Base-by-base conservation (phyloP, 2,113 vertebrate species). In the Triplophysa tibetana region DNA sequence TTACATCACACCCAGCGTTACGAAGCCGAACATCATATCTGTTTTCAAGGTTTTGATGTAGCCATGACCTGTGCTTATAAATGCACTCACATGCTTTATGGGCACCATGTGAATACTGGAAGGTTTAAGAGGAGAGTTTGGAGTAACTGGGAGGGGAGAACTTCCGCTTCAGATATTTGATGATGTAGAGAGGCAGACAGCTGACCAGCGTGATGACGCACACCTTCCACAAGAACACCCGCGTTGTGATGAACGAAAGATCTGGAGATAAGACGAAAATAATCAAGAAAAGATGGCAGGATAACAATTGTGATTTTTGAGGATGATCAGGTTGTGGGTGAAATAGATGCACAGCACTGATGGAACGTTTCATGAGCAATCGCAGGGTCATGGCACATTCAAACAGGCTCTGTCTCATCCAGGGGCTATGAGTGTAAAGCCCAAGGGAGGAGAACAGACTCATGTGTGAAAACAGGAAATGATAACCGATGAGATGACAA, bases 211-310 rank as follows among this genome's bases (percentile, higher is more conserved):
- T 99, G 92, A 98, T 95, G 67, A 94, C 92, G 1, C 93, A 97
- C 90, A 99, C 97, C 91, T 99, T 99, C 98, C 98, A 99, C 88
- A 98, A 87, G 92, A 99, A 99, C 89, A 96, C 92, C 93, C 91
- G 82, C 0, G 96, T 98, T 2, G 93, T 95, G 93, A 99, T 98
- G 90, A 98, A 99, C 84, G 95, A 92, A 84, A 95, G 83, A 87
- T 99, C 98, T 99, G 93, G 48, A 77, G n/a, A 13, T 2, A 38
- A 38, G 43, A 61, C 17, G 38, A n/a, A 50, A 58, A 17, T 29
- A 3, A 52, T 2, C 13, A 48, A 70, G 29, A 66, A 21, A 38
- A 38, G 33, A 38, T 38, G 33, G 7, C 33, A 38, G 33, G 33
- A 29, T 29, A 29, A 29, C 3, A 29, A 29, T 38, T 7, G 33